Base-by-base conservation (phyloP, 2,797 vertebrate species). In the Merluccius polli region DNA sequence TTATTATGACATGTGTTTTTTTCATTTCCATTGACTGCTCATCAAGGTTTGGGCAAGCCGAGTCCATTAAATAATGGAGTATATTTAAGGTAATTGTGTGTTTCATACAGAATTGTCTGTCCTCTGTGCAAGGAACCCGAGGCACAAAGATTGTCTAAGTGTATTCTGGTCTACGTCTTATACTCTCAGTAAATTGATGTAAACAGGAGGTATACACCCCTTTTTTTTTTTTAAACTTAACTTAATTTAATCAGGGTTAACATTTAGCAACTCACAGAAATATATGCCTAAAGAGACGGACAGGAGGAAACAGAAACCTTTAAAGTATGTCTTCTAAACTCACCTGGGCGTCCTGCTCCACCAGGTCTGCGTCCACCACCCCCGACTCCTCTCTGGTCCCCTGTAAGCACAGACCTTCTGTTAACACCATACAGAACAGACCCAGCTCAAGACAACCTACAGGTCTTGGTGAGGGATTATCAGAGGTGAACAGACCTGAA, bases 381-480 rank as follows among this genome's bases (percentile, higher is more conserved):
- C 95, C 94, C 0, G 97, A 96, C 71, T 96, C 94, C 81, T 99
- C 98, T 86, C 98, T 95, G 89, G 94, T 95, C 52, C 96, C 98
- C 98, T 99, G 87, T 16, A 82, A 74, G 24, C 70, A 77, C 12
- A 41, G 71, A 79, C n/a, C 15, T 41, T 44, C 15, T 63, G 12
- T 67, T 6, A 69, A 12, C 29, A 30, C 67, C 27, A 69, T 30
- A 8, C 59, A 69, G 29, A 69, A 30, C 67, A 15, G n/a, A n/a
- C n/a, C 16, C 30, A 18, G 16, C 15, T 6, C 16, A 9, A 31
- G n/a, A 69, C 29, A 1, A 18, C 29, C 13, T 15, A 1, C 4
- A 31, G 29, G 16, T 65, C 52, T 2, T 24, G 15, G 65, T 21
- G 41, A n/a, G 44, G 70, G 24, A 33, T 33, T 18, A 74, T 69